A percentile compares a stretch with the other conserved stretches of the same genome.
Evolutionary conservation across 2,113 vertebrate genomes (phyloP).

Genomic region (Dissostichus mawsoni): DNA sequence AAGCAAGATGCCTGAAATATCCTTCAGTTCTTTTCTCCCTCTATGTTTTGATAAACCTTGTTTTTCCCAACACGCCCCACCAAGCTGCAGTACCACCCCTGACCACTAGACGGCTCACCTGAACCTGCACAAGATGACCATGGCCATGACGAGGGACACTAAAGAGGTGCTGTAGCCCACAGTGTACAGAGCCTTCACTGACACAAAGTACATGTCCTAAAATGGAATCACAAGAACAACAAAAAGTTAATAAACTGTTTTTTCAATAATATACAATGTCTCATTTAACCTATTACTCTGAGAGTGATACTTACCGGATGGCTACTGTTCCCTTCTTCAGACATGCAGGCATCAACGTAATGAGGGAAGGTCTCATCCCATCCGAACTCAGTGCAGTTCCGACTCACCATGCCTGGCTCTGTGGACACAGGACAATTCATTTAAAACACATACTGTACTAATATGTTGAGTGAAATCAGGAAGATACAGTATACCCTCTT

Average conservation of each 20-base stretch:
- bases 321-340: slow-evolving; percentile 85
- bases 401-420: slow-evolving; percentile 88
- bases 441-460: not conserved
- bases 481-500: not conserved
- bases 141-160: slow-evolving; percentile 93
- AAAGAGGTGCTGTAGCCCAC: slow-evolving; percentile 98
- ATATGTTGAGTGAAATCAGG: not conserved
- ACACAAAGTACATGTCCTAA: slow-evolving; percentile 92
- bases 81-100: not conserved
- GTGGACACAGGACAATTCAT: slow-evolving; percentile 15
- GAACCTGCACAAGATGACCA: slow-evolving; percentile 98
- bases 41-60: not conserved
- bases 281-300: not conserved
- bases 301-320: slow-evolving; percentile 66
- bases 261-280: not conserved
- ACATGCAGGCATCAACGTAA: slow-evolving; percentile 92
- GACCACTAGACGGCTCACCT: slow-evolving; percentile 84
- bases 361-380: slow-evolving; percentile 95
- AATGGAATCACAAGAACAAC: not conserved
- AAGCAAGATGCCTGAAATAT: not conserved
- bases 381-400: slow-evolving; percentile 93
- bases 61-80: not conserved
- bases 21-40: not conserved
- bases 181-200: slow-evolving; percentile 96
- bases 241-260: not conserved